A percentile compares a stretch with the other conserved stretches of the same genome.
These are phyloP conservation scores for Buphagus erythrorhynchus DNA, from an alignment of 2,797 vertebrate genomes.

Conservation along the genomic window DNA sequence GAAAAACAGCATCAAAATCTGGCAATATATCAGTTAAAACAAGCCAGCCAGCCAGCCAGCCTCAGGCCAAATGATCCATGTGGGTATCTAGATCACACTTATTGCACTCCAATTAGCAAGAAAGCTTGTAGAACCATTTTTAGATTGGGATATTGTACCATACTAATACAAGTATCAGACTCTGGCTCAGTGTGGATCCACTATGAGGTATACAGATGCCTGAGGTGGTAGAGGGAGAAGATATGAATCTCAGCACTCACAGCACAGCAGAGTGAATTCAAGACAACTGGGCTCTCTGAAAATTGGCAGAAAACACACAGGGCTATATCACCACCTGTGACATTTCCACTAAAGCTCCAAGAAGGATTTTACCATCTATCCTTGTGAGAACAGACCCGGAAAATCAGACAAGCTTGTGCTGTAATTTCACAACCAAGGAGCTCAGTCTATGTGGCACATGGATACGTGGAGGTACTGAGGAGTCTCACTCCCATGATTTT, in stretches of 20 bases:
- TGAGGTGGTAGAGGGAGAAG: neutral
- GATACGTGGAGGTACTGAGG: neutral
- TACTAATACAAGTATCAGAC: neutral
- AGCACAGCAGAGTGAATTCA: neutral
- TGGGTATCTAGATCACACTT: neutral
- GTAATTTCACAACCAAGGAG: neutral
- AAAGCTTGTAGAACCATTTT: neutral
- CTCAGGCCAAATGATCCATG: neutral
- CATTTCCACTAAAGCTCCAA: neutral
- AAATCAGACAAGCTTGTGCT: neutral
- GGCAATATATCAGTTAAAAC: neutral
- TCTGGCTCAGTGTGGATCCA: neutral
- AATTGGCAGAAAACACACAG: neutral
- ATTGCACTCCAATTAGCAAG: neutral
- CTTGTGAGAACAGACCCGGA: neutral
- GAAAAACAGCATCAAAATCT: neutral
- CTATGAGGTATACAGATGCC: neutral
- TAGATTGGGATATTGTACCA: too few species aligned
- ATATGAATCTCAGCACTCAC: neutral
- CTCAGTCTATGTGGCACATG: accelerated
- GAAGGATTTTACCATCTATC: neutral
- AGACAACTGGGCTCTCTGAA: neutral
- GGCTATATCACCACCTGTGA: too few species aligned
- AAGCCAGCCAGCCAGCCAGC: neutral
- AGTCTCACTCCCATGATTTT: neutral